These are phyloP conservation scores for Zoanthus sociatus DNA, from an alignment of 92 coral and sea anemone genomes.

Conservation along the genomic window DNA sequence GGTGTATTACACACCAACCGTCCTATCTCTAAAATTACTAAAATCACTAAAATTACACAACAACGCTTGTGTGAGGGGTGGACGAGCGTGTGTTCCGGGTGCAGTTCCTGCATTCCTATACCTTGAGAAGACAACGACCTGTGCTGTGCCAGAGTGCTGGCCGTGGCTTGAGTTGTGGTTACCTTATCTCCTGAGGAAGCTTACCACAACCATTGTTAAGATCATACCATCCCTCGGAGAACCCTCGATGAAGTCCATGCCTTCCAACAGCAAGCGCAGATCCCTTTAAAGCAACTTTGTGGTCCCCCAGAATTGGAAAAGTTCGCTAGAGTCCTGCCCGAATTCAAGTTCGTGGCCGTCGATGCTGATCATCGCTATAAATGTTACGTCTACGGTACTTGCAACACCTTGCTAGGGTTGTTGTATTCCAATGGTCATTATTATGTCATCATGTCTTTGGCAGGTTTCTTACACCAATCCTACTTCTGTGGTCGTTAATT, in stretches of 20 bases:
- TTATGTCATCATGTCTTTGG: background rate
- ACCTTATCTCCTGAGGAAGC: too few relatives aligned
- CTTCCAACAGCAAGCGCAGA: background rate
- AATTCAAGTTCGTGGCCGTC: background rate
- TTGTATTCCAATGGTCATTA: background rate
- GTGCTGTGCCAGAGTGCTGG: too few relatives aligned
- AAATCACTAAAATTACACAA: too few relatives aligned
- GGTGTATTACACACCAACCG: too few relatives aligned
- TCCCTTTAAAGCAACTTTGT: background rate
- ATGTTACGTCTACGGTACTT: background rate
- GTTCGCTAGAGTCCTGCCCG: slow-evolving; percentile 8
- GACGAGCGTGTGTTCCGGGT: too few relatives aligned
- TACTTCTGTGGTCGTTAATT: background rate
- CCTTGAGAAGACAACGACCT: too few relatives aligned
- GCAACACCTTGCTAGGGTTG: background rate
- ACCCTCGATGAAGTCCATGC: background rate
- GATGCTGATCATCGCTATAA: background rate
- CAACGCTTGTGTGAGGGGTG: too few relatives aligned
- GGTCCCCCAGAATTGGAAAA: background rate
- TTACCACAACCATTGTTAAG: too few relatives aligned
- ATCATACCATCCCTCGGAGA: too few relatives aligned
- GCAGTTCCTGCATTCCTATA: too few relatives aligned
- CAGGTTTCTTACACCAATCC: background rate
- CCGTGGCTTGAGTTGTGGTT: too few relatives aligned
- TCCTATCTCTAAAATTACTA: too few relatives aligned